Base-by-base conservation (phyloP, 1,140 invertebrate genomes). In the Micrasema minimum region DNA sequence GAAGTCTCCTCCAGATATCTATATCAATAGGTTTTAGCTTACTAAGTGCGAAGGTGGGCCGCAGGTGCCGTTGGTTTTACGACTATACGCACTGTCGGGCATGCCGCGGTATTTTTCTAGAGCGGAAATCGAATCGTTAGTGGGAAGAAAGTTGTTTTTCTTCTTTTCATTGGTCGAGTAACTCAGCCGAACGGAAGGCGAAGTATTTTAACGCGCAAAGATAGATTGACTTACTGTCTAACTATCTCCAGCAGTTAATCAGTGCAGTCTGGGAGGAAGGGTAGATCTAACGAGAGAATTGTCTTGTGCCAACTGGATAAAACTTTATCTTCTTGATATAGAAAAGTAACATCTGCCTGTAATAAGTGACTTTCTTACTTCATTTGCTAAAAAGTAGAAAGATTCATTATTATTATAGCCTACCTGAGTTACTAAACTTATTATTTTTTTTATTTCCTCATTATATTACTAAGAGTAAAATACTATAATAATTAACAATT, bases 141-240 rank as follows among this genome's bases (percentile, higher is more conserved):
- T 62, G 43, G 67, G 57, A 69, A 69, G 53, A 69, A 69, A 69
- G 67, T 69, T 62, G 67, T 69, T 62, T 51, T 41, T 43, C 67
- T 46, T 61, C 67, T 69, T 62, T 51, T 38, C 66, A 14, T 57
- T 26, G 53, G 66, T 43, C 35, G 18, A 41, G 18, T 62, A 62
- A 45, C 43, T 46, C 62, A 22, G 31, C 23, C 43, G 62, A 66
- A 66, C 62, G 62, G 62, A 38, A 51, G 45, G 14, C 43, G 31
- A 51, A 45, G 38, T 62, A 46, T 35, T 62, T 62, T 62, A 45
- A 46, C 43, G 22, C 12, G 59, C 31, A 18, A 41, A 62, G 59
- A 62, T 62, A 38, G 11, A 62, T 62, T 46, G 59, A 62, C 59
- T 62, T 46, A 22, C 55, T 37, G 35, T 11, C 2, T 31, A 18